phyloP scores from a whole-genome alignment of 1,140 invertebrate genomes.

The Mesaphorura yosii region DNA sequence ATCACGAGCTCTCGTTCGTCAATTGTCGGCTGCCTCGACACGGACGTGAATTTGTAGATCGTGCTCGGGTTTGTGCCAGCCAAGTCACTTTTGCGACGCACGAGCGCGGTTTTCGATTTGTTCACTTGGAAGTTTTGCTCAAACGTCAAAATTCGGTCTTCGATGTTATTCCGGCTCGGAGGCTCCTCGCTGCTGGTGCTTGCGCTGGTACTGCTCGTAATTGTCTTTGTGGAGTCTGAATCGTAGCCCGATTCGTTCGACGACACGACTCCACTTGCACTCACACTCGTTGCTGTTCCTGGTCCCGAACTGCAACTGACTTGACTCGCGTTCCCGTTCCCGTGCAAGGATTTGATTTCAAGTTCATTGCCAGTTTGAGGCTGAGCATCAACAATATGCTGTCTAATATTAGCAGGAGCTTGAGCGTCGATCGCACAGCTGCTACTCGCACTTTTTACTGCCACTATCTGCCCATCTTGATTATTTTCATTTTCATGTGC shows the following conservation, averaged over 20 bases:
- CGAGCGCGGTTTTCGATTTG: constrained; percentile 23
- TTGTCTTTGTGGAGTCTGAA: constrained; percentile 28
- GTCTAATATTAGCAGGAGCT: neutral
- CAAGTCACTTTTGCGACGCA: constrained; percentile 29
- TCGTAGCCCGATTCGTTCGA: constrained; percentile 31
- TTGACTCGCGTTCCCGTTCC: neutral
- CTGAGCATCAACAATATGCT: too few species aligned
- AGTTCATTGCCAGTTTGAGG: too few species aligned
- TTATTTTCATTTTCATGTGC: neutral
- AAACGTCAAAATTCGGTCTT: neutral
- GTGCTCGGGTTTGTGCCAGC: too few species aligned
- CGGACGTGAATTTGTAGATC: too few species aligned
- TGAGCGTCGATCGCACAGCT: constrained; percentile 24
- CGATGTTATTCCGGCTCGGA: neutral
- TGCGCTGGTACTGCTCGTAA: neutral
- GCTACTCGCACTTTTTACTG: constrained; percentile 23
- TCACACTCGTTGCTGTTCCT: neutral
- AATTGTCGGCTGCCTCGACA: too few species aligned
- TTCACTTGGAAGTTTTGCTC: constrained; percentile 8
- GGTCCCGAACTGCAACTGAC: neutral
- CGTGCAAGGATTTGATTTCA: neutral
- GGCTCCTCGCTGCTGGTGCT: neutral
- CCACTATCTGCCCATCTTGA: too few species aligned
- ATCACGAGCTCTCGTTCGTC: too few species aligned
- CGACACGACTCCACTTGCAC: constrained; percentile 8